Conservation (phyloP, 2,113 vertebrate genomes). For the Canis aureus region DNA sequence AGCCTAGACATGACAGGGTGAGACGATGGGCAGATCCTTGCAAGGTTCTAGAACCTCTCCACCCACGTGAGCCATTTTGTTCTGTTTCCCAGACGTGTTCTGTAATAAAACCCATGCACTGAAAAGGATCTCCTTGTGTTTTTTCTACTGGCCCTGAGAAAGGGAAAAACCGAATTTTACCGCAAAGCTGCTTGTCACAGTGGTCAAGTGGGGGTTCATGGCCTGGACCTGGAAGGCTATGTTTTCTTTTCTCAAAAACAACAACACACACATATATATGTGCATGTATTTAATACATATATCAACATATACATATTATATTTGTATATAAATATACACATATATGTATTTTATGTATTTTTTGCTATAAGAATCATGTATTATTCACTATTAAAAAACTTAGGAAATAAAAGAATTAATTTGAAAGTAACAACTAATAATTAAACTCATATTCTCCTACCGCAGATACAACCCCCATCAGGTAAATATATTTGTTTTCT, state of each 20-base stretch:
- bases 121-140: background rate
- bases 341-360: background rate
- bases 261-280: background rate
- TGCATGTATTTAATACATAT: background rate
- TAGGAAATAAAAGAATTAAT: background rate
- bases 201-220: background rate
- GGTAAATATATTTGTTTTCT: background rate
- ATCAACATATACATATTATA: too few species aligned
- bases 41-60: background rate
- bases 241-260: background rate
- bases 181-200: background rate
- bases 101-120: background rate
- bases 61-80: background rate
- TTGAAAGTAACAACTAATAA: constrained; percentile 42
- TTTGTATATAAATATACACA: background rate
- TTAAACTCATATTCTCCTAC: background rate
- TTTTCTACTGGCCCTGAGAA: background rate
- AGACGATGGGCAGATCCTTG: background rate
- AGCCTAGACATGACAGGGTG: too few species aligned
- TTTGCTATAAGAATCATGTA: background rate
- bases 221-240: background rate
- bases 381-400: background rate
- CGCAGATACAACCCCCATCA: background rate
- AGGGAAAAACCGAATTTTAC: background rate
- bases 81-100: background rate